These are phyloP conservation scores for Entomobrya multifasciata DNA, from an alignment of 2,888 invertebrate species.

Conservation along the genomic window DNA sequence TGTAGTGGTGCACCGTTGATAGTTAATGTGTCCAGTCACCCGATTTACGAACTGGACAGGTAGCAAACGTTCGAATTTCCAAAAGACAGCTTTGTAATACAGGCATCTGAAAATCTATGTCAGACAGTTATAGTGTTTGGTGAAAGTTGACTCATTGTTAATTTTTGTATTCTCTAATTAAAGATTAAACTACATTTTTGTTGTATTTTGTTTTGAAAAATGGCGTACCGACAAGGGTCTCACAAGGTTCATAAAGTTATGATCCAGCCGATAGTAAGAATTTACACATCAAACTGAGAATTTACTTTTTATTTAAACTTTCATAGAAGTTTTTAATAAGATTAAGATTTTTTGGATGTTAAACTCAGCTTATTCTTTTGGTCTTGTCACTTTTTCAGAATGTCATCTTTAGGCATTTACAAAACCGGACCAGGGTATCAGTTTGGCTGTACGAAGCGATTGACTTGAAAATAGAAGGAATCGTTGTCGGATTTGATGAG, in stretches of 20 bases:
- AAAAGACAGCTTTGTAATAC: too few species aligned
- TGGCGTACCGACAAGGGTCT: conserved; percentile 92
- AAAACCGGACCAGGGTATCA: conserved; percentile 54
- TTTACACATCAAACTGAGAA: not conserved
- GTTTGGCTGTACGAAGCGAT: conserved; percentile 43
- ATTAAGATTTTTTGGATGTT: not conserved
- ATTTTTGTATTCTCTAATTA: too few species aligned
- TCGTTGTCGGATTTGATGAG: conserved; percentile 61
- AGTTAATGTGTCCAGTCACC: too few species aligned
- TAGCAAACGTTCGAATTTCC: too few species aligned
- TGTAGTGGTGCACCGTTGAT: too few species aligned
- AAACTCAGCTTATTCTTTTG: too few species aligned
- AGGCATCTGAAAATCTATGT: too few species aligned
- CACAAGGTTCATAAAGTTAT: conserved; percentile 99
- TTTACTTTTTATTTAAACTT: not conserved
- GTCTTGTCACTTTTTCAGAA: conserved; percentile 60
- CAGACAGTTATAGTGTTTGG: too few species aligned
- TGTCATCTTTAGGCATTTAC: conserved; percentile 62
- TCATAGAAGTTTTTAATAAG: not conserved
- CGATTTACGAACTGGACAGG: too few species aligned
- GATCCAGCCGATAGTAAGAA: conserved; percentile 95
- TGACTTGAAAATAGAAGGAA: conserved; percentile 82
- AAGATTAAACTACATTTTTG: too few species aligned
- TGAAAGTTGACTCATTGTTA: too few species aligned
- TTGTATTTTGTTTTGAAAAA: conserved; percentile 81